Evolutionary conservation across 2,797 vertebrate genomes (phyloP), one percentile per base, ranked within the genome.

Genomic region (Rhinophrynus dorsalis): DNA sequence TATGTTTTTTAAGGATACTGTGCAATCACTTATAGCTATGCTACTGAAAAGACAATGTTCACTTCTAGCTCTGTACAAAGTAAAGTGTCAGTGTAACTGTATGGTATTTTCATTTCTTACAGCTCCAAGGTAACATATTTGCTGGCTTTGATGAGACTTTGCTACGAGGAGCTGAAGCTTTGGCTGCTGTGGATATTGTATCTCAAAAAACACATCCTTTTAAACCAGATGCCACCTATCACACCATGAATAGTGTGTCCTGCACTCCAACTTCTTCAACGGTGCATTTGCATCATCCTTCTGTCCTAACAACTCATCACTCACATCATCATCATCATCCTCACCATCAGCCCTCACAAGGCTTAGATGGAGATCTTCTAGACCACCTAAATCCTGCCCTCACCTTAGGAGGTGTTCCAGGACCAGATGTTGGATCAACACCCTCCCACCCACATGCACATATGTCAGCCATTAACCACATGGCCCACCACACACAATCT

Each of bases 141-240:
- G 92, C 94, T 2, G 94, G 94, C 35, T 95, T 96, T 68, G 95
- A 96, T 60, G 95, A 96, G 87, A 90, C 91, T 15, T 66, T 96
- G 64, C 91, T 96, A 77, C 90, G 94, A 74, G 88, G 95, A 1
- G 95, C 94, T 0, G 95, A 96, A 85, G 95, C 94, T 63, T 85
- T 96, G 85, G 95, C 95, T 26, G 94, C 95, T 0, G 95, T 96
- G 89, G 95, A 96, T 82, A 93, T 96, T 23, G 93, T 94, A 40
- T 82, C 93, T 0, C 95, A 95, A 81, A 96, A 95, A 83, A 92
- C 87, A 13, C 94, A 95, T 60, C 94, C 94, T 11, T 96, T 93
- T 88, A 96, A 96, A 77, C 94, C 94, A 1, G 95, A 96, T 76
- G 94, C 94, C 67, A 96, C 95, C 24, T 96, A 96, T 84, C 95